phyloP scores from a whole-genome alignment of 2,888 invertebrate genomes.

The Machimus atricapillus region DNA sequence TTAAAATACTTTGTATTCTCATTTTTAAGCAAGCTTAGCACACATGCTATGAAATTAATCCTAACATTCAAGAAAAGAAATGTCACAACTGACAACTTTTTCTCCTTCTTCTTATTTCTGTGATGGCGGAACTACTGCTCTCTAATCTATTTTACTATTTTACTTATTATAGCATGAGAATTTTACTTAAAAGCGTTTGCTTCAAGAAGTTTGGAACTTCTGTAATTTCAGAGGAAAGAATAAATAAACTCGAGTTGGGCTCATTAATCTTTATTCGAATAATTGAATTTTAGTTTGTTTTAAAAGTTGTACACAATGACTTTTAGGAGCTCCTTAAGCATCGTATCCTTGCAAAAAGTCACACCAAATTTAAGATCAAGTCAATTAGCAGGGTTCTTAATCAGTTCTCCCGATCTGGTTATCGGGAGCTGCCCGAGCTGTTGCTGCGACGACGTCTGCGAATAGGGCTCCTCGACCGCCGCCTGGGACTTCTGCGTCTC shows the following conservation, averaged over 20 bases:
- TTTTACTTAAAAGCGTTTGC: too few species aligned
- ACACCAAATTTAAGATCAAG: not conserved
- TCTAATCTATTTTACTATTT: too few species aligned
- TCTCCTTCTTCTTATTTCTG: not conserved
- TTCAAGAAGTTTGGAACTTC: too few species aligned
- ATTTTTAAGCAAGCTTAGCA: not conserved
- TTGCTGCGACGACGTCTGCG: constrained; percentile 61
- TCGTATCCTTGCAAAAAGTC: not conserved
- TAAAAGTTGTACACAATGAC: not conserved
- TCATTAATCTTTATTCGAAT: not conserved
- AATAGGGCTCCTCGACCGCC: constrained; percentile 61
- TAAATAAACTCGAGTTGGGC: not conserved
- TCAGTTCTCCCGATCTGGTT: not conserved
- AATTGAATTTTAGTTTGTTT: not conserved
- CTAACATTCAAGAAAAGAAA: not conserved
- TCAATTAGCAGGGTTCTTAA: not conserved
- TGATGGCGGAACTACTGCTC: not conserved
- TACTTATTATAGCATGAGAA: too few species aligned
- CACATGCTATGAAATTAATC: not conserved
- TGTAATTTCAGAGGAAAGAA: too few species aligned
- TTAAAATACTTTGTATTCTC: not conserved
- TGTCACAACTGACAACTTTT: not conserved
- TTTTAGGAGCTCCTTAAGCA: not conserved
- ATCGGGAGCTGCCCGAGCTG: constrained; percentile 60
- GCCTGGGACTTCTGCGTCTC: constrained; percentile 57